These are phyloP conservation scores for Hippoglossus hippoglossus DNA, from an alignment of 2,797 vertebrate species.

Conservation along the genomic window DNA sequence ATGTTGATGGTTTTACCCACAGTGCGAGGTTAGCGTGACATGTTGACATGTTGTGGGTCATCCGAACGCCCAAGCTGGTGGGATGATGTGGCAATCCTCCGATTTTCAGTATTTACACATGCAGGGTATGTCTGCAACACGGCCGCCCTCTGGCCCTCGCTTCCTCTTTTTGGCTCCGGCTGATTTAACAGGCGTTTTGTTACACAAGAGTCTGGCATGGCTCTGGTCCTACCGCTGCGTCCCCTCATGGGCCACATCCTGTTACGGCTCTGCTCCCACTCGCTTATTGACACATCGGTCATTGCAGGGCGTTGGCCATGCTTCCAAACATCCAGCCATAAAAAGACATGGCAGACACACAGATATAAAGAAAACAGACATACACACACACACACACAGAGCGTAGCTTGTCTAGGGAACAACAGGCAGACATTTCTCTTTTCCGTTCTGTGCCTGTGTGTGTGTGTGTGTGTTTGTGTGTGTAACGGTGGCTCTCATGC, in stretches of 20 bases:
- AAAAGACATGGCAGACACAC: conserved; percentile 59
- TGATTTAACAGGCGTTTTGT: conserved; percentile 61
- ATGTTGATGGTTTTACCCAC: background rate
- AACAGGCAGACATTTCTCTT: conserved; percentile 42
- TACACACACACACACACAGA: conserved; percentile 6
- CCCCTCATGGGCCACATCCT: conserved; percentile 74
- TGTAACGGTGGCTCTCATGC: conserved; percentile 25
- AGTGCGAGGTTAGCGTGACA: conserved; percentile 58
- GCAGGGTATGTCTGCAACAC: conserved; percentile 22
- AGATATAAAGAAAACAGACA: conserved; percentile 19
- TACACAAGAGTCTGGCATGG: conserved; percentile 66
- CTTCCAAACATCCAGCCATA: conserved; percentile 56
- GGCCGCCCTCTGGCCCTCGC: conserved; percentile 24
- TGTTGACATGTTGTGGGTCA: conserved; percentile 54
- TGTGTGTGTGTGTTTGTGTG: conserved; percentile 27
- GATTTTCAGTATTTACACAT: conserved; percentile 24
- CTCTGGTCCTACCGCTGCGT: conserved; percentile 39
- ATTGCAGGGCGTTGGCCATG: conserved; percentile 67
- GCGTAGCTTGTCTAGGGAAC: conserved; percentile 21
- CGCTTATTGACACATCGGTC: conserved; percentile 74
- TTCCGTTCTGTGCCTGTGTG: conserved; percentile 40
- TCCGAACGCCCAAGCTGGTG: background rate
- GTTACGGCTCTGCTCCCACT: conserved; percentile 70
- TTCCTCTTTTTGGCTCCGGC: conserved; percentile 47
- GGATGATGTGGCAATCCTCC: conserved; percentile 61